phyloP scores from a whole-genome alignment of 2,888 invertebrate species.

The Lepas anatifera region DNA sequence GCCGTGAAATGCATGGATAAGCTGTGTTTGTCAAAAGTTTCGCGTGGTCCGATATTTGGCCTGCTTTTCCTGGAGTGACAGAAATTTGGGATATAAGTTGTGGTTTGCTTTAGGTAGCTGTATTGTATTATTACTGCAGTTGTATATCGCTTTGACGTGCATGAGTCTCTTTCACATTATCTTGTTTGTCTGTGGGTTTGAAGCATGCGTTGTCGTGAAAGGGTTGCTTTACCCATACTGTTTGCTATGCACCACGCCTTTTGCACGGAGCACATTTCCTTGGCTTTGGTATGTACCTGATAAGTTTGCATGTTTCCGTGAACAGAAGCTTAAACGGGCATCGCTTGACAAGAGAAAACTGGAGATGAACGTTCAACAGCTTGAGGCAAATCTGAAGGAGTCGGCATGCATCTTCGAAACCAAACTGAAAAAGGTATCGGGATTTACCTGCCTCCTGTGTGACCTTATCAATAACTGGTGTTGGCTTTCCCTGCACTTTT shows the following conservation, averaged over 20 bases:
- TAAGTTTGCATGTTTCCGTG: too few species aligned
- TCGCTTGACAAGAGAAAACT: background rate
- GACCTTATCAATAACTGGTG: too few species aligned
- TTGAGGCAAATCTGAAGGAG: background rate
- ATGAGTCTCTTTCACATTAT: background rate
- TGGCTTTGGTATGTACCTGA: background rate
- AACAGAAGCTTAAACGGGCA: background rate
- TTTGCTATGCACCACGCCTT: background rate
- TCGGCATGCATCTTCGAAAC: background rate
- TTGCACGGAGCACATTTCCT: background rate
- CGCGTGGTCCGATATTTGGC: too few species aligned
- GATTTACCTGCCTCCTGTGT: too few species aligned
- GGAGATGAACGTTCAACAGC: background rate
- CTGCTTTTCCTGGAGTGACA: too few species aligned
- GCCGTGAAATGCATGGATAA: too few species aligned
- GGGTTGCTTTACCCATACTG: background rate
- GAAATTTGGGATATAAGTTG: too few species aligned
- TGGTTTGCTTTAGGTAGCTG: too few species aligned
- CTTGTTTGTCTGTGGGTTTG: background rate
- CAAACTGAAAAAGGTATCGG: background rate
- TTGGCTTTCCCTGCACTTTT: too few species aligned
- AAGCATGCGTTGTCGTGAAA: background rate
- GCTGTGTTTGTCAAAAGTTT: too few species aligned
- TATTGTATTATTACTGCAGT: too few species aligned
- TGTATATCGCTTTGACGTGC: too few species aligned